phyloP scores from a whole-genome alignment of 2,888 invertebrate species.

The Esperia sulphurella region DNA sequence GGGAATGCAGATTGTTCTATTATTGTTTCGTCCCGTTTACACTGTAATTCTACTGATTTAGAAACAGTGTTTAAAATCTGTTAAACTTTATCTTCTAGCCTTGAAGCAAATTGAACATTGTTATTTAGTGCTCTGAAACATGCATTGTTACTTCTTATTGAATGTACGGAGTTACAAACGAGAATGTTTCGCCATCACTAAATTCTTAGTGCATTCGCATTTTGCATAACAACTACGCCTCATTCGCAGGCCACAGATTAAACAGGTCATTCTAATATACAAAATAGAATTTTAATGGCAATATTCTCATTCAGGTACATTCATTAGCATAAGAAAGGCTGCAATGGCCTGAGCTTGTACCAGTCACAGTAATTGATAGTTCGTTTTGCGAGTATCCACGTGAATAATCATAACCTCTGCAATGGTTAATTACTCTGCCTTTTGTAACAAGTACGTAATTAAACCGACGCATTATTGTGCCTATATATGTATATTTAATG shows the following conservation, averaged over 20 bases:
- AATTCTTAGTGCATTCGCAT: background rate
- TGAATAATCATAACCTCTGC: slow-evolving; percentile 64
- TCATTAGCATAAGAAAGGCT: slow-evolving; percentile 22
- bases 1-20: slow-evolving; percentile 68
- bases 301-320: background rate
- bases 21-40: slow-evolving; percentile 48
- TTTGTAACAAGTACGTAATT: slow-evolving; percentile 33
- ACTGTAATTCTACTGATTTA: slow-evolving; percentile 15
- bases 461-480: slow-evolving; percentile 41
- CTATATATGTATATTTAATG: background rate
- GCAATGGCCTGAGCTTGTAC: slow-evolving; percentile 38
- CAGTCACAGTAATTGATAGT: slow-evolving; percentile 62
- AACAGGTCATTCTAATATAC: background rate
- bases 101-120: background rate
- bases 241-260: background rate
- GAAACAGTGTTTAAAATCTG: slow-evolving; percentile 1
- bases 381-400: slow-evolving; percentile 50
- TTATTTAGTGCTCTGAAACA: background rate
- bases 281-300: background rate
- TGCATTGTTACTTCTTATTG: too few relatives aligned
- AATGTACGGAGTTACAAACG: too few relatives aligned
- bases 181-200: background rate
- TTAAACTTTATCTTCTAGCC: background rate
- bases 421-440: slow-evolving; percentile 57
- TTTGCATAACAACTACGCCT: background rate